Evolutionary conservation across 2,797 vertebrate species (phyloP).

Genomic region (Amphiprion clarkii): DNA sequence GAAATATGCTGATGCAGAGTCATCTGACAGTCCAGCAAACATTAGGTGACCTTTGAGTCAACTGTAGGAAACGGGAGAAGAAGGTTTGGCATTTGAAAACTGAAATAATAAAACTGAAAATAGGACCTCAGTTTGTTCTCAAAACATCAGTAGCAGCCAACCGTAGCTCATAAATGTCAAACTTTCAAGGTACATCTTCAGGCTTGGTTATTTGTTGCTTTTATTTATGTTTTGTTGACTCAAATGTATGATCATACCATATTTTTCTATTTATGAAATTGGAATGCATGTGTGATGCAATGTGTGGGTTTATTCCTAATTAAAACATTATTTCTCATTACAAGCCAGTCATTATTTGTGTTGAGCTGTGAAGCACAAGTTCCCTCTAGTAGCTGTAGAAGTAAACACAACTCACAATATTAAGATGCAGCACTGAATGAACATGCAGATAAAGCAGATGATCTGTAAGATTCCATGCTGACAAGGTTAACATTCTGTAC

Average conservation of each 20-base stretch:
- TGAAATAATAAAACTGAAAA: constrained; percentile 23
- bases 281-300: constrained; percentile 25
- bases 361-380: not conserved
- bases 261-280: constrained; percentile 42
- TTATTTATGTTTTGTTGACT: constrained; percentile 1
- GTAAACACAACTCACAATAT: not conserved
- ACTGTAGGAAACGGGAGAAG: not conserved
- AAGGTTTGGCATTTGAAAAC: constrained; percentile 8
- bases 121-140: constrained; percentile 9
- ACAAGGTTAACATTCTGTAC: not conserved
- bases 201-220: not conserved
- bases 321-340: constrained; percentile 51
- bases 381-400: rapidly evolving
- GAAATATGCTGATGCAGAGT: constrained; percentile 11
- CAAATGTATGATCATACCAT: constrained; percentile 4
- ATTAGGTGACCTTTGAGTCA: constrained; percentile 12
- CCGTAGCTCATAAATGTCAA: constrained; percentile 9
- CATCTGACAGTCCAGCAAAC: not conserved
- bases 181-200: constrained; percentile 25
- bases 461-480: not conserved
- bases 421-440: not conserved
- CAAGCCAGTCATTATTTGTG: constrained; percentile 17
- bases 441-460: not conserved
- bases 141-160: constrained; percentile 1
- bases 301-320: constrained; percentile 25